These are phyloP conservation scores for Muscicapa striata DNA, from an alignment of 2,797 vertebrate genomes.

Conservation along the genomic window DNA sequence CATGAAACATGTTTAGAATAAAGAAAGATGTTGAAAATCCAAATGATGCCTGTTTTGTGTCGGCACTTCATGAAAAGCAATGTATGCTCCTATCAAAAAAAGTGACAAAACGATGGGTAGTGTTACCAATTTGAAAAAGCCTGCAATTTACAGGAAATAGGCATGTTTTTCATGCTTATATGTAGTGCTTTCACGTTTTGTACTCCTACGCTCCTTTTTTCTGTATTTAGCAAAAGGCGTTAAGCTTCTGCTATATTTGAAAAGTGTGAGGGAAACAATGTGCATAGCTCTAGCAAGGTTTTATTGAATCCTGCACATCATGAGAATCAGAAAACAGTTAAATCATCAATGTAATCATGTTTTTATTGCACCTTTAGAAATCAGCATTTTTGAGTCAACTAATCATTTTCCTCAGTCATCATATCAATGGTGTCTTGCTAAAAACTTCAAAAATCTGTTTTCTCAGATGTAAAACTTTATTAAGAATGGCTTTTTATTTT, in stretches of 20 bases:
- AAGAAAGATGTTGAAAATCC: not conserved
- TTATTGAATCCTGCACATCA: not conserved
- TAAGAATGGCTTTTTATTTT: not conserved
- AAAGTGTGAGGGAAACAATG: not conserved
- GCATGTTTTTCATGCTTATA: not conserved
- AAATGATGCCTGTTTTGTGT: not conserved
- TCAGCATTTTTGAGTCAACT: not conserved
- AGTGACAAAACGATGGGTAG: not conserved
- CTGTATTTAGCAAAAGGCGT: not conserved
- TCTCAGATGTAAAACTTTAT: not conserved
- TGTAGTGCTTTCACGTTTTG: not conserved
- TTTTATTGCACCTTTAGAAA: not conserved
- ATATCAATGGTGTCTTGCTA: not conserved
- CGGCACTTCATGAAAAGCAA: not conserved
- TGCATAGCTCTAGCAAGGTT: not conserved
- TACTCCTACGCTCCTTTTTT: not conserved
- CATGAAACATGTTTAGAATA: not conserved
- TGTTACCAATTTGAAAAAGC: not conserved
- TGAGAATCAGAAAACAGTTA: not conserved
- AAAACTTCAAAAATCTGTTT: not conserved
- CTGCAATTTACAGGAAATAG: not conserved
- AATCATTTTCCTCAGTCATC: not conserved
- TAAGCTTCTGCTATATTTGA: not conserved
- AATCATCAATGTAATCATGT: not conserved
- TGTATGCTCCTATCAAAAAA: not conserved